Percentiles rank a stretch among this genome's conserved stretches.
Evolutionary conservation across 2,888 invertebrate species (phyloP).

Genomic region (Drosophila fungiperda): DNA sequence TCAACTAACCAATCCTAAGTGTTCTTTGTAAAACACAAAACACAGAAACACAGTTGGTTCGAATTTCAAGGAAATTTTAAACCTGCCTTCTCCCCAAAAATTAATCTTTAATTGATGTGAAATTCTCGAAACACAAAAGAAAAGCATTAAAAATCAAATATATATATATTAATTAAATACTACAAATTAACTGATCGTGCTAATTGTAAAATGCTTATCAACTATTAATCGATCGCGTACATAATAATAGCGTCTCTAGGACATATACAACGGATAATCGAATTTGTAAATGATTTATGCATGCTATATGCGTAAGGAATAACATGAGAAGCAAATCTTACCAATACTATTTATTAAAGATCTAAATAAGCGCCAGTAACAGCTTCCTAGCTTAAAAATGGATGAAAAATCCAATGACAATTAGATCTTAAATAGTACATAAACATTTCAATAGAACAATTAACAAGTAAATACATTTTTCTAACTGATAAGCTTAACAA

Average conservation of each 20-base stretch:
- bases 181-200: slow-evolving; percentile 32
- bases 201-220: slow-evolving; percentile 35
- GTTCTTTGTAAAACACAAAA: slow-evolving; percentile 51
- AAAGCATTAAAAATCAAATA: slow-evolving; percentile 49
- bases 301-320: slow-evolving; percentile 16
- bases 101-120: slow-evolving; percentile 15
- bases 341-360: slow-evolving; percentile 13
- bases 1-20: slow-evolving; percentile 37
- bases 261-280: slow-evolving; percentile 10
- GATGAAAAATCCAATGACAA: slow-evolving; percentile 47
- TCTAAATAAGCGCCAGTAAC: slow-evolving; percentile 36
- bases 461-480: slow-evolving; percentile 39
- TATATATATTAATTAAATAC: slow-evolving; percentile 19
- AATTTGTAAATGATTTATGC: slow-evolving; percentile 37
- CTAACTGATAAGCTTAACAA: slow-evolving; percentile 6
- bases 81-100: slow-evolving; percentile 53
- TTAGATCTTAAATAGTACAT: slow-evolving; percentile 52
- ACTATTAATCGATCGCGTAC: slow-evolving; percentile 13
- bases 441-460: slow-evolving; percentile 58
- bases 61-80: slow-evolving; percentile 68
- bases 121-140: slow-evolving; percentile 35
- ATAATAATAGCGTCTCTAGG: slow-evolving; percentile 9
- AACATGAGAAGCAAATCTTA: slow-evolving; percentile 13
- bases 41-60: slow-evolving; percentile 42
- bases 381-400: slow-evolving; percentile 52